Base-by-base conservation (phyloP, 2,797 vertebrate genomes). In the Astyanax mexicanus region DNA sequence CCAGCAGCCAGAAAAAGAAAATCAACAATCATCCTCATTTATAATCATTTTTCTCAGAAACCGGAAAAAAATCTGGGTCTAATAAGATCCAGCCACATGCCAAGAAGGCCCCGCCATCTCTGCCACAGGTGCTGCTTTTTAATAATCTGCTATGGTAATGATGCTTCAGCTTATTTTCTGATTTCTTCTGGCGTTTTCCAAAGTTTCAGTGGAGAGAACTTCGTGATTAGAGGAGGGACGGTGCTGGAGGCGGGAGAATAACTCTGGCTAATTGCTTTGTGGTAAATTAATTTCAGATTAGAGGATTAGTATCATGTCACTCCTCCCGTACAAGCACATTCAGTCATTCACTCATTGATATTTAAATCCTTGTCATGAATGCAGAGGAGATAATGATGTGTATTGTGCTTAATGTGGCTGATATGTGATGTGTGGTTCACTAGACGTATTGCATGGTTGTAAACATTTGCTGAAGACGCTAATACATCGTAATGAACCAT, bases 251-350 rank as follows among this genome's bases (percentile, higher is more conserved):
- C 57, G 13, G 27, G 47, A 45, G 45, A 49, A 72, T 69, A 61
- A 42, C 55, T 70, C 71, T 61, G 54, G 13, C 38, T 78, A 78
- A 78, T 75, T 67, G 49, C 72, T 75, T 62, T 49, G 62, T 38
- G 52, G 55, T 64, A 60, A 78, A 81, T 72, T 75, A 35, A 72
- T 68, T 81, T 49, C 49, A 55, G 55, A 81, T 81, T 75, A 72
- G 23, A 61, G 76, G 68, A 81, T 81, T 75, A 78, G 37, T 35
- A 35, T 51, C 32, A 32, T 6, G 66, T n/a, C 47, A 70, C 60
- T 67, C 72, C 60, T 65, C 72, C 64, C 49, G 32, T 69, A 61
- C 70, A 69, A 54, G 45, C 29, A 38, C 13, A 35, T 65, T 38
- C 21, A 32, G 62, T 6, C 12, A 40, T 78, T 66, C 49, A 67